Percentiles rank a stretch among this genome's conserved stretches.
Conservation (phyloP, 1,140 invertebrate species). For the Eulimnadia texana region DNA sequence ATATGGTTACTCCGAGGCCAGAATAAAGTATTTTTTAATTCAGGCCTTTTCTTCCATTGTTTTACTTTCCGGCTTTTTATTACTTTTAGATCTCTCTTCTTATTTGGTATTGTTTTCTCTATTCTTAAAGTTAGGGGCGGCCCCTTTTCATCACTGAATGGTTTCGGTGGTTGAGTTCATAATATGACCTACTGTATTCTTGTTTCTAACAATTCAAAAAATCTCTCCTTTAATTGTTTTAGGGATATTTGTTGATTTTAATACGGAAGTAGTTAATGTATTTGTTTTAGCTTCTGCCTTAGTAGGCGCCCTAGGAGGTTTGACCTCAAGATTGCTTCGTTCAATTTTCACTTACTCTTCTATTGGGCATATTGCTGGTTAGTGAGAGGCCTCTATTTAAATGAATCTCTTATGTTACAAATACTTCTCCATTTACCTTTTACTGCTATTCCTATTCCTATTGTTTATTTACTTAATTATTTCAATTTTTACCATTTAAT, state of each 20-base stretch:
- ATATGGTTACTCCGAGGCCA: background rate
- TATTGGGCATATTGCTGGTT: background rate
- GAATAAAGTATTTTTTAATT: slow-evolving; percentile 2
- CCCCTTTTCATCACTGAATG: background rate
- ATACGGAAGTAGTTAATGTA: background rate
- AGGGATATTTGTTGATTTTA: background rate
- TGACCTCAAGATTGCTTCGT: background rate
- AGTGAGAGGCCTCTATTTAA: background rate
- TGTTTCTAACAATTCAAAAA: background rate
- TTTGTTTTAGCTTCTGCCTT: background rate
- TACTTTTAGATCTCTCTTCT: background rate
- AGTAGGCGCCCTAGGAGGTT: background rate
- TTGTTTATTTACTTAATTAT: background rate
- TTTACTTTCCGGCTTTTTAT: too few relatives aligned
- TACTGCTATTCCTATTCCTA: background rate
- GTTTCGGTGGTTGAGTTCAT: background rate
- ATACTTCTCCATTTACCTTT: background rate
- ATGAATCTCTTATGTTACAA: background rate
- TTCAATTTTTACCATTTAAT: background rate
- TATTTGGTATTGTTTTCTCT: background rate
- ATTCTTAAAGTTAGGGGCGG: background rate
- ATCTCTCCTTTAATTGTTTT: background rate
- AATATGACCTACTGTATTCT: background rate
- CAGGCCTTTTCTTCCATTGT: background rate
- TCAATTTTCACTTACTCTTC: slow-evolving; percentile 6